Percentiles rank a stretch among this genome's conserved stretches.
phyloP scores from a whole-genome alignment of 2,888 invertebrate genomes.

The Invenusta paracnida region DNA sequence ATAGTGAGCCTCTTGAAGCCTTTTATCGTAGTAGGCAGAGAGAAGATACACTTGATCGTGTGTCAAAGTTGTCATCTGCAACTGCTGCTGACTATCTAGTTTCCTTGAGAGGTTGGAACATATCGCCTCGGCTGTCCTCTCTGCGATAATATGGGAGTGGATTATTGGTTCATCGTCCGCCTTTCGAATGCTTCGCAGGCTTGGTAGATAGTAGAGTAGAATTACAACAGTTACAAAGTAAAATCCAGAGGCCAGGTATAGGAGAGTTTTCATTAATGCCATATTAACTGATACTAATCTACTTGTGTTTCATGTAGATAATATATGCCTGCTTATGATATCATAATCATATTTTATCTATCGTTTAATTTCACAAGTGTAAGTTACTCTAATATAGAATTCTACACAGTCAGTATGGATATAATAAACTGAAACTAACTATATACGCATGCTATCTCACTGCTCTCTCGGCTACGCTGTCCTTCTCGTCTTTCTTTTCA shows the following conservation, averaged over 20 bases:
- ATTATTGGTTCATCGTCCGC: neutral
- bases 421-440: no score
- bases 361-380: no score
- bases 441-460: no score
- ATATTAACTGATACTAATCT: no score
- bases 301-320: no score
- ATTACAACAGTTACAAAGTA: neutral
- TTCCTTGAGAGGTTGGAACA: neutral
- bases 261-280: neutral
- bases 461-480: no score
- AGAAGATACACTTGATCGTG: neutral
- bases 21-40: conserved; percentile 33
- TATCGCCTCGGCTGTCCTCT: neutral
- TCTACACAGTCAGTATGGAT: no score
- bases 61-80: neutral
- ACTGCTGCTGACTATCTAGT: neutral
- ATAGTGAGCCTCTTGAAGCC: neutral
- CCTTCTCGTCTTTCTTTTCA: no score
- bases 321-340: no score
- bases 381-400: no score
- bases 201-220: neutral
- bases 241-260: neutral
- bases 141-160: neutral
- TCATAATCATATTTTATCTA: no score
- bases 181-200: neutral